A percentile compares a stretch with the other conserved stretches of the same genome.
phyloP scores from a whole-genome alignment of 2,888 invertebrate genomes.

The Eulithis prunata region DNA sequence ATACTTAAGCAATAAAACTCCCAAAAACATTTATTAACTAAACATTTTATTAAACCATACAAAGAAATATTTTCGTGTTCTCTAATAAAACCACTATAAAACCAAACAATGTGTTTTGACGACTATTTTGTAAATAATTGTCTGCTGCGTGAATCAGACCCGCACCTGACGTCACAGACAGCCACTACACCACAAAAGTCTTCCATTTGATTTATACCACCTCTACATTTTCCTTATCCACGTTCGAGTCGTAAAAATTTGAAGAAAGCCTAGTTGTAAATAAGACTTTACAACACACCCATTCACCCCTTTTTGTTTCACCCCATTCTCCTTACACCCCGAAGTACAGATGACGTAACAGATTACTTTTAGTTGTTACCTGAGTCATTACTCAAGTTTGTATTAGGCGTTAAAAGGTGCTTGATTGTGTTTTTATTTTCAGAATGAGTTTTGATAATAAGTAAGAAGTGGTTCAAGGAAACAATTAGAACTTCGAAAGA shows the following conservation, averaged over 20 bases:
- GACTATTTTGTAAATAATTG: background rate
- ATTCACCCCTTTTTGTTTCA: background rate
- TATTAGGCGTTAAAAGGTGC: background rate
- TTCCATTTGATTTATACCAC: constrained; percentile 2
- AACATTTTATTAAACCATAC: too few species aligned
- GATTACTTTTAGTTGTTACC: constrained; percentile 18
- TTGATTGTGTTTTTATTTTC: background rate
- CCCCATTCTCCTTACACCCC: constrained; percentile 13
- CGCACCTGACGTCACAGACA: background rate
- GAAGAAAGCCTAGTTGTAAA: constrained; percentile 25
- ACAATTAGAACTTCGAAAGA: too few species aligned
- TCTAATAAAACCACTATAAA: too few species aligned
- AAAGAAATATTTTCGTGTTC: too few species aligned
- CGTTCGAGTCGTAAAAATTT: constrained; percentile 25
- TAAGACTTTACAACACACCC: constrained; percentile 25
- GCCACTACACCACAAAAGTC: background rate
- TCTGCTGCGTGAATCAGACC: background rate
- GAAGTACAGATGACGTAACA: constrained; percentile 16
- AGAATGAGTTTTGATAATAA: background rate
- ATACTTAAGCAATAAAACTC: too few species aligned
- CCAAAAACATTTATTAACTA: too few species aligned
- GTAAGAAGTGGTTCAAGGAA: background rate
- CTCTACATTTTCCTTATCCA: constrained; percentile 1
- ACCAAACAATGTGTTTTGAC: too few species aligned
- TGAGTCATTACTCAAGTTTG: constrained; percentile 16